phyloP scores from a whole-genome alignment of 2,888 invertebrate genomes.

The Creontiades dilutus region DNA sequence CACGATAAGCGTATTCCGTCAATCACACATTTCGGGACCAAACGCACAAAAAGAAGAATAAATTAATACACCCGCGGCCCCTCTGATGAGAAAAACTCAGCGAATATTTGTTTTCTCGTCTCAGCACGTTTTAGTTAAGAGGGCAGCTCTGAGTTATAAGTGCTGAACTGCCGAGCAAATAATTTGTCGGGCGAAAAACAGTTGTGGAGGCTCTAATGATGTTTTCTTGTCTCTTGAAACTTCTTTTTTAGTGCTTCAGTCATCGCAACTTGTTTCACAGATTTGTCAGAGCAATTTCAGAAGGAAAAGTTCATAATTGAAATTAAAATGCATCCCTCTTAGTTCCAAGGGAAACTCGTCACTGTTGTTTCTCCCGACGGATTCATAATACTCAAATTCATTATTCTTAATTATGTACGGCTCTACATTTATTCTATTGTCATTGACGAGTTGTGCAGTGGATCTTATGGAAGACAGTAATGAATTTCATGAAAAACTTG shows the following conservation, averaged over 20 bases:
- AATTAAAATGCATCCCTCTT: background rate
- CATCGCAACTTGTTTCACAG: constrained; percentile 25
- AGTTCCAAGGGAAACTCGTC: background rate
- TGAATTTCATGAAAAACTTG: no score
- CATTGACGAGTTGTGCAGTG: no score
- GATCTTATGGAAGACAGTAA: no score
- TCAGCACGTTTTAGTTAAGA: background rate
- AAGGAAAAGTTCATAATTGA: constrained; percentile 16
- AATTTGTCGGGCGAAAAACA: constrained; percentile 18
- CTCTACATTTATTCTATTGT: no score
- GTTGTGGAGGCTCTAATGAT: constrained; percentile 49
- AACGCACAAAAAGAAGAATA: no score
- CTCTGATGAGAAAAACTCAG: background rate
- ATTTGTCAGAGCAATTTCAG: constrained; percentile 16
- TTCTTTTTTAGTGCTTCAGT: constrained; percentile 27
- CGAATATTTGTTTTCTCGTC: background rate
- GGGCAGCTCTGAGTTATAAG: constrained; percentile 2
- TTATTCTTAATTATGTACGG: no score
- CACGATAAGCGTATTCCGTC: no score
- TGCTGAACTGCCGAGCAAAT: constrained; percentile 20
- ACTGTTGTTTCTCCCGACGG: background rate
- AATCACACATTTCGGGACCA: no score
- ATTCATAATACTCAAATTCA: no score
- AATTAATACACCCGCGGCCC: no score
- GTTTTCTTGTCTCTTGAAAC: constrained; percentile 43